Evolutionary conservation across 2,113 vertebrate genomes (phyloP), one percentile per base, ranked within the genome.

Genomic region (Rhineura floridana): DNA sequence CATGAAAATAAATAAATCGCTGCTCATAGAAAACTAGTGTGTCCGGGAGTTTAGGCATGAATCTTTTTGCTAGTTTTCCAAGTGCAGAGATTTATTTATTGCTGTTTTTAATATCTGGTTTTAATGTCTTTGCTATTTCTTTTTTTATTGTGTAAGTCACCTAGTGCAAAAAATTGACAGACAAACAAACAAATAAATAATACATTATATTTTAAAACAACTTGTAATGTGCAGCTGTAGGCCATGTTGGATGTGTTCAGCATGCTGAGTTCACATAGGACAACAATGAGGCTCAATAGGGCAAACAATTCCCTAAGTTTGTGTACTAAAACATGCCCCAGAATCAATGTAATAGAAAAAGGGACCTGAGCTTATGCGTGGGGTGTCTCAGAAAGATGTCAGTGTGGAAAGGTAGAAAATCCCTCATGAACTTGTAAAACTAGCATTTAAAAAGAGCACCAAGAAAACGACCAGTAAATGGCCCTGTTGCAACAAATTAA

Each of bases 401-500:
- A n/a, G 39, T 28, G 36, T 81, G 55, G 23, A 81, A 62, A 52
- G 15, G 6, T 55, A 55, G 52, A 59, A 19, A 4, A 19, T 59
- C 15, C 55, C 15, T 59, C 1, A 21, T 59, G 55, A 59, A 13
- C 55, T 59, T 59, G 55, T 59, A 59, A 21, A 59, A 59, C 7
- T 23, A 42, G 44, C 42, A 89, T 89, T n/a, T 87, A 42, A 11
- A 89, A 75, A 46, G 80, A 85, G 46, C 86, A 81, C 67, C 65
- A 87, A 44, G 77, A 48, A 70, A 86, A 73, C 48, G 30, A 19
- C 91, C 96, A 63, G 95, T 96, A 97, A 96, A 78, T 92, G 96
- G 96, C 91, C 92, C 95, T 91, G 91, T 92, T 59, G 87, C 65
- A 96, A 93, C 93, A 94, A 84, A 87, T 83, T 92, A 76, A 4